Conservation (phyloP, 2,113 vertebrate genomes). For the Heterotilapia buettikoferi region DNA sequence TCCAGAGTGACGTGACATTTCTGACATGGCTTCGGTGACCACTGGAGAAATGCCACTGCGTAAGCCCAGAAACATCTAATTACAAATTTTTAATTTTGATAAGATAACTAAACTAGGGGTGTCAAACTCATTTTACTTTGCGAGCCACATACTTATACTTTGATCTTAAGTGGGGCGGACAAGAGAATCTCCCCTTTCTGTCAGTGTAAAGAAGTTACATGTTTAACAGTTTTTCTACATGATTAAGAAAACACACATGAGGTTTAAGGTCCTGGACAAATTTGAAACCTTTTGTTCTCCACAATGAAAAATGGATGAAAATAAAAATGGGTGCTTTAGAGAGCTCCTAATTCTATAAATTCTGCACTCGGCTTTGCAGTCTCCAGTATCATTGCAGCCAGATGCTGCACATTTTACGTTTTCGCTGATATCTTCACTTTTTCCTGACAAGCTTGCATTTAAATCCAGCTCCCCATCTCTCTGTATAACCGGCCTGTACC, state of each 20-base stretch:
- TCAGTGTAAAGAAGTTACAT: neutral
- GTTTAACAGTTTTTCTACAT: neutral
- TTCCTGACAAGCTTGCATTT: neutral
- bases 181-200: neutral
- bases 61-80: neutral
- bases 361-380: neutral
- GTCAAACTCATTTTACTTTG: neutral
- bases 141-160: neutral
- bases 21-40: neutral
- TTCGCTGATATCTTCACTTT: neutral
- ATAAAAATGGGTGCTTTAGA: neutral
- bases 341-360: neutral
- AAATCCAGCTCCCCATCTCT: neutral
- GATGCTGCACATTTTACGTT: neutral
- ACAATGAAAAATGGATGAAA: neutral
- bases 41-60: neutral
- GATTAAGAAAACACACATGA: neutral
- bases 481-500: neutral
- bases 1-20: neutral
- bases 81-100: neutral
- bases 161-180: neutral
- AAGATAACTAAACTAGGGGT: neutral
- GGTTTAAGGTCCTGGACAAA: neutral
- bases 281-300: neutral
- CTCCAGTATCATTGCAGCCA: neutral